Evolutionary conservation across 2,888 invertebrate species (phyloP).

Genomic region (Amphipoea oculea): DNA sequence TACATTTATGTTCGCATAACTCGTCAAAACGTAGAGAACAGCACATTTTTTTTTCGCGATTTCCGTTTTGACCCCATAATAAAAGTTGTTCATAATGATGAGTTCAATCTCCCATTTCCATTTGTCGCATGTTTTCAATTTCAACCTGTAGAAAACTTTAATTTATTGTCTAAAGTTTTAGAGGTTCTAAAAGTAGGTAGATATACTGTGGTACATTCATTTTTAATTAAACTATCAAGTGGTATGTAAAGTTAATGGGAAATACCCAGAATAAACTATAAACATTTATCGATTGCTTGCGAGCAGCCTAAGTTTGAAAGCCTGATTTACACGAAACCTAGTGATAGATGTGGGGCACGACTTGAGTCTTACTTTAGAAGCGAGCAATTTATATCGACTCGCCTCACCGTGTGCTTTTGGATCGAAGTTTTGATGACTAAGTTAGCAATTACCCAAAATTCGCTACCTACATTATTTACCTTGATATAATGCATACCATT

Average conservation of each 20-base stretch:
- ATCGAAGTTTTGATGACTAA: not conserved
- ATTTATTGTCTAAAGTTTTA: not conserved
- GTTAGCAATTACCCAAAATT: slow-evolving; percentile 13
- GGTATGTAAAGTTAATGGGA: too few species aligned
- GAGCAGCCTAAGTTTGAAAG: slow-evolving; percentile 30
- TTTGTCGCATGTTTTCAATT: too few species aligned
- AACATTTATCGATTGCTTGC: slow-evolving; percentile 27
- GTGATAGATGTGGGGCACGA: slow-evolving; percentile 25
- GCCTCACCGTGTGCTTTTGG: not conserved
- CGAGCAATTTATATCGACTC: slow-evolving; percentile 22
- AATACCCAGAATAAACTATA: too few species aligned
- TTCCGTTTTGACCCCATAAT: too few species aligned
- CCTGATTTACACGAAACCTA: slow-evolving; percentile 31
- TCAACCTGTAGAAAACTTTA: not conserved
- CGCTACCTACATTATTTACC: not conserved
- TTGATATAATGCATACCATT: not conserved
- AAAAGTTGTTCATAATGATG: too few species aligned
- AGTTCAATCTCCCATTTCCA: too few species aligned
- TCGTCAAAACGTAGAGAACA: too few species aligned
- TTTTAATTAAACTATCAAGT: too few species aligned
- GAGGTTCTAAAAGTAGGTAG: not conserved
- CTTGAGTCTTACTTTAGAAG: slow-evolving; percentile 25
- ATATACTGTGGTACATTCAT: too few species aligned
- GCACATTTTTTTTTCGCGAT: too few species aligned
- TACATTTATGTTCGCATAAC: too few species aligned